A percentile compares a stretch with the other conserved stretches of the same genome.
These are phyloP conservation scores for Ranitomeya imitator DNA, from an alignment of 2,113 vertebrate genomes.

Conservation along the genomic window DNA sequence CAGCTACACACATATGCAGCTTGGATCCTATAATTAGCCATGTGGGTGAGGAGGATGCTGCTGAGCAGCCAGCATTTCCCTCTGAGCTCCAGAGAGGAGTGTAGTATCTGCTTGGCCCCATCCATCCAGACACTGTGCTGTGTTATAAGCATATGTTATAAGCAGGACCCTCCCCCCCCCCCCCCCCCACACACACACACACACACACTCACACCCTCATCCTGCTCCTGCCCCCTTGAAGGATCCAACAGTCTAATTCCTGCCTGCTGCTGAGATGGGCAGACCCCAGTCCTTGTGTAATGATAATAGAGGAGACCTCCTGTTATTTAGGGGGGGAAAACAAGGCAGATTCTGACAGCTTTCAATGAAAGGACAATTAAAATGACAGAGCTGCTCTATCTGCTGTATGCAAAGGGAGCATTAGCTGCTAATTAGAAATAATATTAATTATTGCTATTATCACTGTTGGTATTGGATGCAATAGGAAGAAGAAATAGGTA, in stretches of 20 bases:
- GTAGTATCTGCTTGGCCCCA: constrained; percentile 3
- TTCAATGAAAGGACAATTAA: constrained; percentile 17
- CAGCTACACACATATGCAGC: constrained; percentile 50
- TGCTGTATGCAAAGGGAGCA: background rate
- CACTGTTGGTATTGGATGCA: background rate
- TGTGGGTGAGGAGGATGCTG: constrained; percentile 47
- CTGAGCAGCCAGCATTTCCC: constrained; percentile 19
- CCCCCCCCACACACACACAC: too few relatives aligned
- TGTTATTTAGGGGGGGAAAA: constrained; percentile 33
- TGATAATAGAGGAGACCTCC: constrained; percentile 42
- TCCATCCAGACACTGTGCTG: constrained; percentile 20
- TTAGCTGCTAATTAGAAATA: constrained; percentile 1
- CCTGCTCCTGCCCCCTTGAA: constrained; percentile 17
- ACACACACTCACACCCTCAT: too few relatives aligned
- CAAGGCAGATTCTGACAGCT: constrained; percentile 16
- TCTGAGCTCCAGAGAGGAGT: background rate
- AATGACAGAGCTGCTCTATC: constrained; percentile 3
- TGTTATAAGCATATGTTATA: constrained; percentile 19
- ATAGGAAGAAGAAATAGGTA: background rate
- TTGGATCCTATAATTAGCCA: constrained; percentile 53
- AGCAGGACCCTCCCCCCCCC: too few relatives aligned
- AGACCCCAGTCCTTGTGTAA: constrained; percentile 18
- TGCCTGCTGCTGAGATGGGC: constrained; percentile 45
- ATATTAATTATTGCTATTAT: background rate
- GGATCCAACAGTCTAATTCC: constrained; percentile 44